A percentile compares a stretch with the other conserved stretches of the same genome.
These are phyloP conservation scores for Nannoperca obscura DNA, from an alignment of 2,797 vertebrate genomes.

Conservation along the genomic window DNA sequence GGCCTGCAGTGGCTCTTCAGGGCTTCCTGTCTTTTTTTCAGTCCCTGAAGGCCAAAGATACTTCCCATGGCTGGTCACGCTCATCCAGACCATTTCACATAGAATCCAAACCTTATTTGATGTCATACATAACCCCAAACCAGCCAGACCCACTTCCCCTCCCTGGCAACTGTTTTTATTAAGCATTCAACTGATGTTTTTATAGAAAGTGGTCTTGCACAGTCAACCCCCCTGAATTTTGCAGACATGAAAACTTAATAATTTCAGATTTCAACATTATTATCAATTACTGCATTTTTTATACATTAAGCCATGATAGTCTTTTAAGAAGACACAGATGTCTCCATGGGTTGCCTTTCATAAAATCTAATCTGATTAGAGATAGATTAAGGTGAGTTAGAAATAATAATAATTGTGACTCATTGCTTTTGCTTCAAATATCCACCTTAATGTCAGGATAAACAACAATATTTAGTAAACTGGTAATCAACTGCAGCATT, in stretches of 20 bases:
- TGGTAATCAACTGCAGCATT: conserved; percentile 60
- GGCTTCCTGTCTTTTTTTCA: conserved; percentile 74
- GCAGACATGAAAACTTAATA: conserved; percentile 40
- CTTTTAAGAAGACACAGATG: conserved; percentile 66
- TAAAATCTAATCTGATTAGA: conserved; percentile 65
- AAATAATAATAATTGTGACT: conserved; percentile 62
- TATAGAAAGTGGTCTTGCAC: conserved; percentile 35
- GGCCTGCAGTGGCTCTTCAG: conserved; percentile 76
- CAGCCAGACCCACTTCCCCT: conserved; percentile 54
- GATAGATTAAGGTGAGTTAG: conserved; percentile 53
- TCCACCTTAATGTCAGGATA: conserved; percentile 39
- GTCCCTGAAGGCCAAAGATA: conserved; percentile 72
- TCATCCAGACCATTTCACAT: conserved; percentile 79
- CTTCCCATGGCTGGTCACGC: conserved; percentile 79
- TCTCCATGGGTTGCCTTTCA: conserved; percentile 50
- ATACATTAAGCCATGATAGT: conserved; percentile 49
- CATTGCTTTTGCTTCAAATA: conserved; percentile 51
- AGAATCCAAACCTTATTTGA: conserved; percentile 79
- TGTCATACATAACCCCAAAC: conserved; percentile 71
- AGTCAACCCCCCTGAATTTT: conserved; percentile 9
- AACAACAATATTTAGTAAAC: conserved; percentile 58
- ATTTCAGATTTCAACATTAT: conserved; percentile 47
- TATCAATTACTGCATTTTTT: conserved; percentile 64
- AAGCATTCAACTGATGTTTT: conserved; percentile 39
- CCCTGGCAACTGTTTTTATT: conserved; percentile 54